These are phyloP conservation scores for Lepidurus apus DNA, from an alignment of 1,140 invertebrate species.

Conservation along the genomic window DNA sequence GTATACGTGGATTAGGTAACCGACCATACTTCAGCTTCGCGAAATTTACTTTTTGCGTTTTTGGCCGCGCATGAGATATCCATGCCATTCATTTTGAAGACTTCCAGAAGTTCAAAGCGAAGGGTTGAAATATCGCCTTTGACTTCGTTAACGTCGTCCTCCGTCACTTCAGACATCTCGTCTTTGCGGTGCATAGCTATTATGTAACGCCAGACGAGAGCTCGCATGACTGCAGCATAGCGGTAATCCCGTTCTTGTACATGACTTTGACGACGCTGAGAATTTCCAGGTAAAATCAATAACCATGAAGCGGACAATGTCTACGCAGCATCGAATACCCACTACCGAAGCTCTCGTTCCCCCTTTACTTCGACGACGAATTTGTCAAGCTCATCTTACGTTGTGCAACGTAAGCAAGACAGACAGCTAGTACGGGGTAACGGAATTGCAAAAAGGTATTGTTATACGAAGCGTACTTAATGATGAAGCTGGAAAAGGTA, in stretches of 20 bases:
- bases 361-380: constrained; percentile 32
- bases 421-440: not conserved
- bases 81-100: constrained; percentile 72
- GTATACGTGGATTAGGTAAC: constrained; percentile 26
- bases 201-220: constrained; percentile 77
- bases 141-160: constrained; percentile 87
- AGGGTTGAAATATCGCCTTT: constrained; percentile 79
- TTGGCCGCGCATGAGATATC: constrained; percentile 52
- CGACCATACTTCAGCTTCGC: constrained; percentile 37
- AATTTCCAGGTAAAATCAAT: constrained; percentile 27
- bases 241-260: constrained; percentile 50
- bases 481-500: not conserved
- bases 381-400: not conserved
- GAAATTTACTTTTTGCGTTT: constrained; percentile 30
- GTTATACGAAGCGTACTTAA: constrained; percentile 12
- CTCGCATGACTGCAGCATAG: constrained; percentile 71
- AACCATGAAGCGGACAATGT: constrained; percentile 15
- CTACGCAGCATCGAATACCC: constrained; percentile 27
- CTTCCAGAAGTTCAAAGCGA: constrained; percentile 75
- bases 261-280: constrained; percentile 47
- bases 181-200: constrained; percentile 67
- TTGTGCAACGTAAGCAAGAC: not conserved
- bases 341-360: constrained; percentile 36
- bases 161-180: constrained; percentile 71
- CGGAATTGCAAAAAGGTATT: not conserved